Conservation (phyloP, 2,797 vertebrate genomes). For the Garrulus glandarius region DNA sequence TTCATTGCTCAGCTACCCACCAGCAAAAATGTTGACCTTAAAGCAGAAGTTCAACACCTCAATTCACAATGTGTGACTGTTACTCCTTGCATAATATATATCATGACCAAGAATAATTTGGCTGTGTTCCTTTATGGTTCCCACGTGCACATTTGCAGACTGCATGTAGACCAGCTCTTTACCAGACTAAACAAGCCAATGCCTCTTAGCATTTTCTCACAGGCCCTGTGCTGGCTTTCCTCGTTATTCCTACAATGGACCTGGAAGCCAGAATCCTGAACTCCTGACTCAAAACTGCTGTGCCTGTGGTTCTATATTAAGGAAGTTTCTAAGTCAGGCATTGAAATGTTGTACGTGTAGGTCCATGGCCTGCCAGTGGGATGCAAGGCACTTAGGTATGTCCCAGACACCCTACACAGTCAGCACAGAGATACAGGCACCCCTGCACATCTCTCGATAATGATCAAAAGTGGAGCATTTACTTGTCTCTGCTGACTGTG, state of each 20-base stretch:
- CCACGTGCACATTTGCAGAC: rapidly evolving
- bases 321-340: background rate
- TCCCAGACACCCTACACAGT: background rate
- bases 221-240: rapidly evolving
- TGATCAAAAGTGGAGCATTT: background rate
- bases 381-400: background rate
- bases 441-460: rapidly evolving
- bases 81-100: background rate
- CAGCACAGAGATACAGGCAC: background rate
- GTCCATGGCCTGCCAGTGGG: background rate
- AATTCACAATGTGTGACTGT: background rate
- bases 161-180: background rate
- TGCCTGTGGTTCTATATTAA: background rate
- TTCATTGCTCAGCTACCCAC: background rate
- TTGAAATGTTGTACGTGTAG: background rate
- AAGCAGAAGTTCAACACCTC: background rate
- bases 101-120: background rate
- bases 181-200: background rate
- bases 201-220: background rate
- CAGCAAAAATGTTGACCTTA: background rate
- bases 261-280: background rate
- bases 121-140: background rate
- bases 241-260: background rate
- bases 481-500: background rate
- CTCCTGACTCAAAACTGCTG: background rate